Percentiles rank a stretch among this genome's conserved stretches.
Conservation (phyloP, 2,888 invertebrate genomes). For the Elysia crispata region DNA sequence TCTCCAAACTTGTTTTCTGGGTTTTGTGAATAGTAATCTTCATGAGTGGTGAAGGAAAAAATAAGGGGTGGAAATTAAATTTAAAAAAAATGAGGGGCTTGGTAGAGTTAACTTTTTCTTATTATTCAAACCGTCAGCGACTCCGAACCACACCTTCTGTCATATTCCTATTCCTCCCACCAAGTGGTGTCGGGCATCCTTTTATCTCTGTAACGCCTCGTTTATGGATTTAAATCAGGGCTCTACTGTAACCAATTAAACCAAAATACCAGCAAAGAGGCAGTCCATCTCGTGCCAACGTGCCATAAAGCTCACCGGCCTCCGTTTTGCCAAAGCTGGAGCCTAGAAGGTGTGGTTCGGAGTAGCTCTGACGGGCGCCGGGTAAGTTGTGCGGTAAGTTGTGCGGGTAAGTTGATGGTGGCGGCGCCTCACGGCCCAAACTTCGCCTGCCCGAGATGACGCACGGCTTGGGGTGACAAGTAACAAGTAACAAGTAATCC, state of each 20-base stretch:
- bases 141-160: not conserved
- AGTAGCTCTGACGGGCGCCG: slow-evolving; percentile 38
- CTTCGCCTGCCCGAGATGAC: slow-evolving; percentile 46
- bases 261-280: too few species aligned
- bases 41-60: too few species aligned
- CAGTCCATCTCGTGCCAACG: too few species aligned
- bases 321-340: not conserved
- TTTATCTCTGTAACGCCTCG: too few species aligned
- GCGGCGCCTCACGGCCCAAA: slow-evolving; percentile 48
- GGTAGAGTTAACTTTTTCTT: not conserved
- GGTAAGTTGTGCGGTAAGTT: slow-evolving; percentile 60
- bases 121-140: not conserved
- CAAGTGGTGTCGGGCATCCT: too few species aligned
- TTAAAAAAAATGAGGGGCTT: not conserved
- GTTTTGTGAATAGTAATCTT: too few species aligned
- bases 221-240: too few species aligned
- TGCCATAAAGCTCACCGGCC: too few species aligned
- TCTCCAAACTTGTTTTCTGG: too few species aligned
- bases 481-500: too few species aligned
- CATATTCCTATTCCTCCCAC: not conserved
- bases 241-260: too few species aligned
- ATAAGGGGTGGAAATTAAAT: too few species aligned
- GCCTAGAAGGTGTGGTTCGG: slow-evolving; percentile 40
- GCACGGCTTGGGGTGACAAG: not conserved
- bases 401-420: slow-evolving; percentile 55